Percentiles rank a stretch among this genome's conserved stretches.
phyloP scores from a whole-genome alignment of 2,888 invertebrate species.

The Thymelicus acteon region DNA sequence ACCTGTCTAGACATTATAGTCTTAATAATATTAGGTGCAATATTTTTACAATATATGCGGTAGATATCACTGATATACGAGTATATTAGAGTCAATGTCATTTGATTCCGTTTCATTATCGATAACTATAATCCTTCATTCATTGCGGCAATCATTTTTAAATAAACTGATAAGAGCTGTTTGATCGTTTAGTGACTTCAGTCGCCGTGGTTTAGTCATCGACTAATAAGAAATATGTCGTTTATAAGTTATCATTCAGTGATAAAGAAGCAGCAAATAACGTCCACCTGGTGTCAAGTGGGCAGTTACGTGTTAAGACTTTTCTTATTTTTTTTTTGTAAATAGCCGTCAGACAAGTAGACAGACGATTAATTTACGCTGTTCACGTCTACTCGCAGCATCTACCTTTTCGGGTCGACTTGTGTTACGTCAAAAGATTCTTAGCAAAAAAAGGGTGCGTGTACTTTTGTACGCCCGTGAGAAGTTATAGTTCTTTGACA shows the following conservation, averaged over 20 bases:
- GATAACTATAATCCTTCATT: background rate
- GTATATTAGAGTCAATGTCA: background rate
- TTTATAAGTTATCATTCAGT: background rate
- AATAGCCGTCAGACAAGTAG: background rate
- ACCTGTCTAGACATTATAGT: no score
- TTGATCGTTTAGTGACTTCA: background rate
- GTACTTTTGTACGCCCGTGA: no score
- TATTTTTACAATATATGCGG: no score
- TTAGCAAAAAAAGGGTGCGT: no score
- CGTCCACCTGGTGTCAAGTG: background rate
- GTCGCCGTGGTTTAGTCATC: background rate
- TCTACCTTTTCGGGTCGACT: background rate
- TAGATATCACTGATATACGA: background rate
- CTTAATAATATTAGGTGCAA: no score
- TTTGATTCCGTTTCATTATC: conserved; percentile 14
- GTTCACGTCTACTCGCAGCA: background rate
- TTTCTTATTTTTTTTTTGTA: no score
- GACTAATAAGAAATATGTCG: background rate
- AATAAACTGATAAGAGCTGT: background rate
- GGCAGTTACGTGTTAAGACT: no score
- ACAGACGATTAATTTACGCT: background rate
- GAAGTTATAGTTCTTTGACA: no score
- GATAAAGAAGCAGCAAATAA: background rate
- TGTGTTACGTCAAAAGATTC: background rate
- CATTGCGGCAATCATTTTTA: background rate